Evolutionary conservation across 1,140 invertebrate species (phyloP).

Genomic region (Sitophilus oryzae): DNA sequence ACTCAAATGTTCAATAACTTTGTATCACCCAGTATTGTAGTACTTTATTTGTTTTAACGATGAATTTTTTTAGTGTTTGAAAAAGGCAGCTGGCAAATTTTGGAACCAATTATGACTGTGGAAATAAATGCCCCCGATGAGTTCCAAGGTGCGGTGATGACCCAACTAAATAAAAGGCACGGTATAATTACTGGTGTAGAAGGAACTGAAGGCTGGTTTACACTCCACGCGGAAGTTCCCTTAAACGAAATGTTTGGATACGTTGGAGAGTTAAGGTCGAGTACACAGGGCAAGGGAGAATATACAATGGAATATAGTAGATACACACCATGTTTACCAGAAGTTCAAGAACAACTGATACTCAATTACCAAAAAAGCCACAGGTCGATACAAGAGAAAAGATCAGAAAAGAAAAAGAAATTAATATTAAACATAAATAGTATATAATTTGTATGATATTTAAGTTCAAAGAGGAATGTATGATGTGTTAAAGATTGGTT

Average conservation of each 20-base stretch:
- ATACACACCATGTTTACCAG: slow-evolving; percentile 80
- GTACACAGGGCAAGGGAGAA: slow-evolving; percentile 97
- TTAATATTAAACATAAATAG: too few species aligned
- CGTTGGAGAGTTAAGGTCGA: slow-evolving; percentile 81
- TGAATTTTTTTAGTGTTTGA: slow-evolving; percentile 64
- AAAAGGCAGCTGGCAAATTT: slow-evolving; percentile 76
- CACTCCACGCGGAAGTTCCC: slow-evolving; percentile 85
- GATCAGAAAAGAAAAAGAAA: slow-evolving; percentile 66
- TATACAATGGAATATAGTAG: slow-evolving; percentile 97
- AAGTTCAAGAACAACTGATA: slow-evolving; percentile 75
- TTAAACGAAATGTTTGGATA: slow-evolving; percentile 99
- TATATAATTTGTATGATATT: too few species aligned
- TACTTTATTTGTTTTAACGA: too few species aligned
- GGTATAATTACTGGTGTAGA: slow-evolving; percentile 83
- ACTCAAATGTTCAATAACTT: too few species aligned
- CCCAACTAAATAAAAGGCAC: slow-evolving; percentile 75
- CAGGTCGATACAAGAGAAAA: slow-evolving; percentile 52
- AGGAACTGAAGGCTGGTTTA: slow-evolving; percentile 81
- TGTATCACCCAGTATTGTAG: too few species aligned
- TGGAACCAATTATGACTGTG: slow-evolving; percentile 97
- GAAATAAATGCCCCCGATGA: slow-evolving; percentile 87
- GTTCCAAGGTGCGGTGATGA: slow-evolving; percentile 75
- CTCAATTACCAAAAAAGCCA: slow-evolving; percentile 65
- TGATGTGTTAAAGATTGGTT: too few species aligned
- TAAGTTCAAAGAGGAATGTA: too few species aligned